These are phyloP conservation scores for Psilopogon haemacephalus DNA, from an alignment of 2,113 vertebrate species.

Conservation along the genomic window DNA sequence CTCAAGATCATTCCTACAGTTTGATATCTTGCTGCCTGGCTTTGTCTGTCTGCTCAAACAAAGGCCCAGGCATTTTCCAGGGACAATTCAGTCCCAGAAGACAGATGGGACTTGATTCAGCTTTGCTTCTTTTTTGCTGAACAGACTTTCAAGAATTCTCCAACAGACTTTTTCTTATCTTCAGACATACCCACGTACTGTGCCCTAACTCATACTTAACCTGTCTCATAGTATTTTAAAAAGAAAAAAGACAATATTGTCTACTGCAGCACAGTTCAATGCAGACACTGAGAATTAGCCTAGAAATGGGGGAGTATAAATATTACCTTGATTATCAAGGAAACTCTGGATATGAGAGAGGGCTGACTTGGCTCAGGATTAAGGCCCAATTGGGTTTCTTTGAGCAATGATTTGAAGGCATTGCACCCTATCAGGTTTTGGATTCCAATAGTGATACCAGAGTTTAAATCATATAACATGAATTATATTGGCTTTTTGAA, in stretches of 20 bases:
- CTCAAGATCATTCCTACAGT: not conserved
- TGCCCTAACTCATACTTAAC: not conserved
- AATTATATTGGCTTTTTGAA: rapidly evolving
- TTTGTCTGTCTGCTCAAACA: not conserved
- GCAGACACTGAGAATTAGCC: not conserved
- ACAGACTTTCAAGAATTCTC: not conserved
- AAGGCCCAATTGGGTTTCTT: not conserved
- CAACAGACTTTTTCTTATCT: not conserved
- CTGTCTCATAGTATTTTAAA: not conserved
- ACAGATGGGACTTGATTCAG: not conserved
- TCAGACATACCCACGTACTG: not conserved
- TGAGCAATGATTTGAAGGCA: not conserved
- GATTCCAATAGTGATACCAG: not conserved
- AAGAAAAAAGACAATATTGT: not conserved
- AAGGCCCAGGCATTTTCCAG: not conserved
- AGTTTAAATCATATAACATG: not conserved
- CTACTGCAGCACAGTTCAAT: not conserved
- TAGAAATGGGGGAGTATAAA: not conserved
- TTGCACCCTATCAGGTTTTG: not conserved
- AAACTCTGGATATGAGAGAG: not conserved
- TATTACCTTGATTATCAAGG: not conserved
- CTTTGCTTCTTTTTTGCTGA: not conserved
- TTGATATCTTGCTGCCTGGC: not conserved
- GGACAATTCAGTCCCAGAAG: not conserved
- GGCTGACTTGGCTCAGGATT: not conserved